A percentile compares a stretch with the other conserved stretches of the same genome.
These are phyloP conservation scores for Galbula dea DNA, from an alignment of 2,113 vertebrate species.

Conservation along the genomic window DNA sequence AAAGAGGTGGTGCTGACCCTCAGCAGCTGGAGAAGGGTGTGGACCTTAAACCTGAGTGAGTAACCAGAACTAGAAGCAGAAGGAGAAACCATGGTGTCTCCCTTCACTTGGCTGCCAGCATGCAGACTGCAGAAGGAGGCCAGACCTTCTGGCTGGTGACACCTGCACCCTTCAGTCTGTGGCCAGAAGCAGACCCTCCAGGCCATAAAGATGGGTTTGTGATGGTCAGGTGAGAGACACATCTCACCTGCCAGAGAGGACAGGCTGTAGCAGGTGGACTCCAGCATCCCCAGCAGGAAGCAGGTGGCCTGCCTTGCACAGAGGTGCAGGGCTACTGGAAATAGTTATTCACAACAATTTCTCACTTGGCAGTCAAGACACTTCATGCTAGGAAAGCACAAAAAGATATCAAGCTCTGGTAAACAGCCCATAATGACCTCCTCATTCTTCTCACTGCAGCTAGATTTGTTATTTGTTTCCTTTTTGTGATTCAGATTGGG, in stretches of 20 bases:
- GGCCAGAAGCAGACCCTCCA: neutral
- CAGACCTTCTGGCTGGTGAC: neutral
- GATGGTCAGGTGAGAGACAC: too few relatives aligned
- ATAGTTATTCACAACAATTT: neutral
- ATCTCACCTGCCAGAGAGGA: neutral
- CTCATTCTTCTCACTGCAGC: neutral
- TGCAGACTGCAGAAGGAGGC: neutral
- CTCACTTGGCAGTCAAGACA: neutral
- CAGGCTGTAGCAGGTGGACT: neutral
- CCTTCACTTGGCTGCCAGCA: neutral
- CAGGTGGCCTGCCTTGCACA: accelerated
- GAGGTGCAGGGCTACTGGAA: neutral
- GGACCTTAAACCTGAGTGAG: neutral
- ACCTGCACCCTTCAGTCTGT: accelerated
- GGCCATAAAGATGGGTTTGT: neutral
- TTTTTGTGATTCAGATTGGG: accelerated
- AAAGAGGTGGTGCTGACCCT: neutral
- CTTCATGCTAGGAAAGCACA: neutral
- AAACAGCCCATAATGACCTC: neutral
- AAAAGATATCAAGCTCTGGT: neutral
- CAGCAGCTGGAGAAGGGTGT: accelerated
- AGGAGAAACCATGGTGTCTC: neutral
- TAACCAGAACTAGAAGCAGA: neutral
- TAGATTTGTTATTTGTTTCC: neutral
- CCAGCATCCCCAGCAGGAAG: neutral